These are phyloP conservation scores for Dromaius novaehollandiae DNA, from an alignment of 2,113 vertebrate species.

Conservation along the genomic window DNA sequence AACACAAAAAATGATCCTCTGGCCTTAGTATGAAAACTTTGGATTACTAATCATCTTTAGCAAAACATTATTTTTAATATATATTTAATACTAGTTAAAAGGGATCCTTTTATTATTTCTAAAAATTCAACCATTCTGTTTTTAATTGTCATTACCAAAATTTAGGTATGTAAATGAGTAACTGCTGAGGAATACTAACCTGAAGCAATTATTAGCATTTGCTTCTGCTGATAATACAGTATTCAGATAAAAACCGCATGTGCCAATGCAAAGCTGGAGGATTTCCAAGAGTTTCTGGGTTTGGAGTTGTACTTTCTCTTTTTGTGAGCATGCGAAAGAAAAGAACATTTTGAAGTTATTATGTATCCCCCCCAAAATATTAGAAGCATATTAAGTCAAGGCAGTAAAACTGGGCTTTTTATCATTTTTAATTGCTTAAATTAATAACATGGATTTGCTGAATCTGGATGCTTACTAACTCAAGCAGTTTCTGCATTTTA, in stretches of 20 bases:
- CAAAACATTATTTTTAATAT: background rate
- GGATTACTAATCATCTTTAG: background rate
- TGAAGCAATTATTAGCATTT: background rate
- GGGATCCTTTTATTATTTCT: background rate
- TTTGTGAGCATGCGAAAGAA: slow-evolving; percentile 34
- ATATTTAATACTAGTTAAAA: background rate
- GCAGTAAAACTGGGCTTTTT: slow-evolving; percentile 70
- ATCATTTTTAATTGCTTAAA: slow-evolving; percentile 77
- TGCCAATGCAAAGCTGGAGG: background rate
- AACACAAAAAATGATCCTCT: background rate
- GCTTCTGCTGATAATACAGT: slow-evolving; percentile 10
- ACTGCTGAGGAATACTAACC: background rate
- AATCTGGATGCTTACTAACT: slow-evolving; percentile 60
- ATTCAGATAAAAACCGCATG: background rate
- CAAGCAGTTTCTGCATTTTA: slow-evolving; percentile 46
- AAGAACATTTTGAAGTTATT: slow-evolving; percentile 64
- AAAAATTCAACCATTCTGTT: background rate
- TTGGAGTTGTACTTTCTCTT: background rate
- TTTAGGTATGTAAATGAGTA: background rate
- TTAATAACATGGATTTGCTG: slow-evolving; percentile 71
- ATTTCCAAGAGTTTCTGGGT: background rate
- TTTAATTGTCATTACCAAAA: background rate
- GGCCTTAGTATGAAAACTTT: background rate
- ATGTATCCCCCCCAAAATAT: slow-evolving; percentile 9
- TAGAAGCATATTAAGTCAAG: slow-evolving; percentile 53